Base-by-base conservation (phyloP, 2,888 invertebrate genomes). In the Lithodes maja region DNA sequence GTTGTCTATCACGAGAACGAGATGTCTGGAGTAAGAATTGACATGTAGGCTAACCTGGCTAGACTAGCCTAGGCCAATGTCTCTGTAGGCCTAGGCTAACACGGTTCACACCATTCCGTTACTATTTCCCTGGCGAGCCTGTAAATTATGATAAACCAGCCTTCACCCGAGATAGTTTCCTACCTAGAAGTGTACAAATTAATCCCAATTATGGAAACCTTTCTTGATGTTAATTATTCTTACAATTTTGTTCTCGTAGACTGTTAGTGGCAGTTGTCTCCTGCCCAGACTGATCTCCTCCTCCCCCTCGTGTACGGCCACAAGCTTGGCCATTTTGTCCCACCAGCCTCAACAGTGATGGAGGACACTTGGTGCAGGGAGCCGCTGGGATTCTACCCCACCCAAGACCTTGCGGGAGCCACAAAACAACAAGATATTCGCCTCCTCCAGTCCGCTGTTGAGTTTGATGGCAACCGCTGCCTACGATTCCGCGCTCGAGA, bases 191-290 rank as follows among this genome's bases (percentile, higher is more conserved):
- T n/a, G n/a, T n/a, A n/a, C n/a, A n/a, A n/a, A n/a, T n/a, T n/a
- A n/a, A n/a, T n/a, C n/a, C n/a, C n/a, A n/a, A n/a, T n/a, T n/a
- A n/a, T n/a, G n/a, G n/a, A n/a, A n/a, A n/a, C n/a, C n/a, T n/a
- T n/a, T n/a, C n/a, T n/a, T n/a, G n/a, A n/a, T n/a, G n/a, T n/a
- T n/a, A n/a, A n/a, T n/a, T n/a, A n/a, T n/a, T n/a, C 88, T 88
- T 79, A 88, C 88, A 52, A 88, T 81, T 61, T 85, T 74, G 88
- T 50, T 88, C 53, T 88, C 88, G 77, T 85, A 88, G 17, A 88
- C 80, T n/a, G 84, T 79, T 54, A 88, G 80, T 53, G 88, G 88
- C 61, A 88, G 84, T 81, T 88, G 88, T 33, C 84, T 80, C 69
- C 88, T 80, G 3, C 84, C 84, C 49, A 88, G 61, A 53, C 55